A percentile compares a stretch with the other conserved stretches of the same genome.
Evolutionary conservation across 2,888 invertebrate species (phyloP).

Genomic region (Drosophila pseudotalamancana): DNA sequence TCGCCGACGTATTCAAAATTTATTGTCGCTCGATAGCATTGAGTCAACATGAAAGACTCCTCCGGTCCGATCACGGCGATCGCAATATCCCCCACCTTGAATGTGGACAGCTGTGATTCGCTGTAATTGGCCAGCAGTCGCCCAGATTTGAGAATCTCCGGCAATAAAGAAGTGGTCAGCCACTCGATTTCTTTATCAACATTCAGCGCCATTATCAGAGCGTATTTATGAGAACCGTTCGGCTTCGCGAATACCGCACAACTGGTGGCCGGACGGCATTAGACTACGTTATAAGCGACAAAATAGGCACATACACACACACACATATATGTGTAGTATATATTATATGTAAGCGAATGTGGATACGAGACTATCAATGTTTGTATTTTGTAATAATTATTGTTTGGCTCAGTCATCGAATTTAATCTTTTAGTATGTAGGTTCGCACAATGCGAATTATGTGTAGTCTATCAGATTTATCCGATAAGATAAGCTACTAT

Average conservation of each 20-base stretch:
- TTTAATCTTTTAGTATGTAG: background rate
- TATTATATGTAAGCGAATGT: background rate
- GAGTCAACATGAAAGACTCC: conserved; percentile 81
- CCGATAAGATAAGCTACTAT: too few species aligned
- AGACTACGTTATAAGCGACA: conserved; percentile 4
- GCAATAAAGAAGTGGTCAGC: conserved; percentile 56
- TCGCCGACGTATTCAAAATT: conserved; percentile 54
- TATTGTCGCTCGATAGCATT: conserved; percentile 72
- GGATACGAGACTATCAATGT: background rate
- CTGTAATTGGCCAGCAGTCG: conserved; percentile 44
- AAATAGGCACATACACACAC: background rate
- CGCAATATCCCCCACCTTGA: conserved; percentile 55
- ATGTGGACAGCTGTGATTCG: conserved; percentile 24
- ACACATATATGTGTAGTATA: background rate
- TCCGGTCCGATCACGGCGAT: conserved; percentile 64
- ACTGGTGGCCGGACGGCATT: conserved; percentile 10
- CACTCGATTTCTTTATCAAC: conserved; percentile 61
- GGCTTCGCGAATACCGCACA: conserved; percentile 3
- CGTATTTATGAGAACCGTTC: conserved; percentile 10
- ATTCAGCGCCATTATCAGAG: conserved; percentile 30
- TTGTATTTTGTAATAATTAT: conserved; percentile 5
- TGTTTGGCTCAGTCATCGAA: background rate
- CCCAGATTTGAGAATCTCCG: conserved; percentile 56
- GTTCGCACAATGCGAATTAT: too few species aligned
- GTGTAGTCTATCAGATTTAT: too few species aligned